Evolutionary conservation across 92 coral and sea anemone species (phyloP), one percentile per base, ranked within the genome.

Genomic region (Zoanthus sansibaricus): DNA sequence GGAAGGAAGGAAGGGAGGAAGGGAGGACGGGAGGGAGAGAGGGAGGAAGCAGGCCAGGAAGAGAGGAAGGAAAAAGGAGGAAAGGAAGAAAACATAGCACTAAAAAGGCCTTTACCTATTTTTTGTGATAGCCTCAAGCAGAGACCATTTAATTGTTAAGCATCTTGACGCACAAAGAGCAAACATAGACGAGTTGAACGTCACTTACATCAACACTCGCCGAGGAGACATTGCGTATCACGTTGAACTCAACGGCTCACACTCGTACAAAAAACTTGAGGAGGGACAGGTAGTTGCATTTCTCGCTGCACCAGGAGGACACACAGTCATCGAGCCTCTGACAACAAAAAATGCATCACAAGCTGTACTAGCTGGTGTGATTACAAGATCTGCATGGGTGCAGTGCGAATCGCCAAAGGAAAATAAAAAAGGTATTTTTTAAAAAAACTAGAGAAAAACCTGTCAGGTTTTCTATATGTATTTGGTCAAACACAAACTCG

Each of bases 211-310:
- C 70, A 87, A 92, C 59, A 93, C 98, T 18, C 79, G 77, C 16
- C 89, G 92, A 12, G 99, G 98, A 4, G 99, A 96, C 88, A 96
- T 96, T 70, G 99, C 99, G 4, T 96, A 96, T 71, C 98, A 96
- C 86, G 83, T 96, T 82, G 89, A 86, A 67, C 91, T 96, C n/a
- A 91, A 94, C 46, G 95, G 95, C 62, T 88, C 88, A 44, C 90
- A 93, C 54, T 62, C 84, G 72, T 82, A 84, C 86, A 75, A 89
- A 51, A 76, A 83, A 4, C 92, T 95, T 18, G 73, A 88, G 80
- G 99, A 96, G 84, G 99, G 99, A 16, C 94, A 95, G 77, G 98
- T 96, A 83, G 99, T 96, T 78, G 99, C 97, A 17, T 96, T 96
- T 73, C 95, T 93, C 75, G 91, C 98, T 69, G 71, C 82, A 32